These are phyloP conservation scores for Trichacis sp. DNA, from an alignment of 2,888 invertebrate genomes.

Conservation along the genomic window DNA sequence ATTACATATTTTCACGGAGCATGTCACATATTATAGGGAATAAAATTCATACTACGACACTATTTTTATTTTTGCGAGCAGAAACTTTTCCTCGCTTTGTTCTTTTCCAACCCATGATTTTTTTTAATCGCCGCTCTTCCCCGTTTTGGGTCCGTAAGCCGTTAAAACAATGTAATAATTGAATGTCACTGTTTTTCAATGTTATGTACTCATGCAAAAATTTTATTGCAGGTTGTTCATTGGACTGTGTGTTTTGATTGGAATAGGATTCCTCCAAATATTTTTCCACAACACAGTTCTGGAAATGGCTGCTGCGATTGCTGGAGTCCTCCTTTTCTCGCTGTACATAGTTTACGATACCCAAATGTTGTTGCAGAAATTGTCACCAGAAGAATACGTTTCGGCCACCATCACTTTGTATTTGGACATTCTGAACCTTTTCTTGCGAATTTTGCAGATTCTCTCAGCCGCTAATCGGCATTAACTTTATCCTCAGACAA, in stretches of 20 bases:
- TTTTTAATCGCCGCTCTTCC: too few species aligned
- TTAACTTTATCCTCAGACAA: too few species aligned
- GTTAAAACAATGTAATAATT: too few species aligned
- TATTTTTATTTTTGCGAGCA: too few species aligned
- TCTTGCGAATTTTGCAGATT: slow-evolving; percentile 82
- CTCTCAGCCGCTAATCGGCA: slow-evolving; percentile 71
- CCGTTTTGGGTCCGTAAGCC: too few species aligned
- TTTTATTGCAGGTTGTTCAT: slow-evolving; percentile 77
- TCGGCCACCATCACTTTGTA: slow-evolving; percentile 88
- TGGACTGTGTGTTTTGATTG: slow-evolving; percentile 76
- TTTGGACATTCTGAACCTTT: slow-evolving; percentile 88
- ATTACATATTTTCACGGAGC: too few species aligned
- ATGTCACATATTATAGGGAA: too few species aligned
- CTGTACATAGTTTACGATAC: slow-evolving; percentile 88
- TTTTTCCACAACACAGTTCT: slow-evolving; percentile 80
- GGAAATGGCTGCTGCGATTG: slow-evolving; percentile 79
- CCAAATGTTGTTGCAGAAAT: slow-evolving; percentile 83
- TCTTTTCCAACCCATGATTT: too few species aligned
- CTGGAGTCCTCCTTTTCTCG: slow-evolving; percentile 82
- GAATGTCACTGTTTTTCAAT: too few species aligned
- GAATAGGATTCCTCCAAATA: slow-evolving; percentile 81
- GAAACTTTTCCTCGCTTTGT: too few species aligned
- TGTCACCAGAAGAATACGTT: slow-evolving; percentile 90
- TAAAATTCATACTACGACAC: too few species aligned
- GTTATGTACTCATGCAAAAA: too few species aligned